Conservation (phyloP, 2,113 vertebrate species). For the Onychostoma macrolepis region DNA sequence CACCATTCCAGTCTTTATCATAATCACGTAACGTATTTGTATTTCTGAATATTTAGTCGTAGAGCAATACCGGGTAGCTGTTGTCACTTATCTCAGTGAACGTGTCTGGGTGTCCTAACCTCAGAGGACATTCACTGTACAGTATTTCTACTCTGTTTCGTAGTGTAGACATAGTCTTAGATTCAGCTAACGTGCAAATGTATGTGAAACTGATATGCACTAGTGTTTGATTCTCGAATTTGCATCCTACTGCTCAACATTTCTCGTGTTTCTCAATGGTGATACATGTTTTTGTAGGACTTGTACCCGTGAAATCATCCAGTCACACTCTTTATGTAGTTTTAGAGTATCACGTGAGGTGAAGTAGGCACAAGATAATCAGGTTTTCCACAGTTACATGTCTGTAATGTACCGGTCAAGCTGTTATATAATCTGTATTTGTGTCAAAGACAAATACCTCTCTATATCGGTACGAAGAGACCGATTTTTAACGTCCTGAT, state of each 20-base stretch:
- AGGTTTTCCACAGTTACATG: slow-evolving; percentile 48
- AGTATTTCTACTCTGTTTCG: slow-evolving; percentile 57
- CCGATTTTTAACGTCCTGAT: slow-evolving; percentile 41
- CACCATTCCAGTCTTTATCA: slow-evolving; percentile 33
- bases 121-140: slow-evolving; percentile 52
- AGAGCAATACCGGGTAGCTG: slow-evolving; percentile 65
- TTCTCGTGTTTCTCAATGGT: slow-evolving; percentile 47
- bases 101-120: slow-evolving; percentile 50
- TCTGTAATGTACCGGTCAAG: slow-evolving; percentile 31
- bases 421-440: slow-evolving; percentile 46
- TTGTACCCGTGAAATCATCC: slow-evolving; percentile 33
- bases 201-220: slow-evolving; percentile 60
- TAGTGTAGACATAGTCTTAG: slow-evolving; percentile 59
- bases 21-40: slow-evolving; percentile 29
- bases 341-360: slow-evolving; percentile 16
- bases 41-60: slow-evolving; percentile 57
- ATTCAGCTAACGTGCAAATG: slow-evolving; percentile 57
- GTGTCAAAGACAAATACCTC: slow-evolving; percentile 56
- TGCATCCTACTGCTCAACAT: slow-evolving; percentile 44
- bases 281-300: slow-evolving; percentile 22
- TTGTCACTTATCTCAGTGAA: slow-evolving; percentile 58
- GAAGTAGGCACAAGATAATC: slow-evolving; percentile 47
- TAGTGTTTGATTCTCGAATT: slow-evolving; percentile 57
- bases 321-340: slow-evolving; percentile 21
- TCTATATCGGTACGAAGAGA: slow-evolving; percentile 44